Conservation (phyloP, 1,140 invertebrate species). For the Megalopta genalis region DNA sequence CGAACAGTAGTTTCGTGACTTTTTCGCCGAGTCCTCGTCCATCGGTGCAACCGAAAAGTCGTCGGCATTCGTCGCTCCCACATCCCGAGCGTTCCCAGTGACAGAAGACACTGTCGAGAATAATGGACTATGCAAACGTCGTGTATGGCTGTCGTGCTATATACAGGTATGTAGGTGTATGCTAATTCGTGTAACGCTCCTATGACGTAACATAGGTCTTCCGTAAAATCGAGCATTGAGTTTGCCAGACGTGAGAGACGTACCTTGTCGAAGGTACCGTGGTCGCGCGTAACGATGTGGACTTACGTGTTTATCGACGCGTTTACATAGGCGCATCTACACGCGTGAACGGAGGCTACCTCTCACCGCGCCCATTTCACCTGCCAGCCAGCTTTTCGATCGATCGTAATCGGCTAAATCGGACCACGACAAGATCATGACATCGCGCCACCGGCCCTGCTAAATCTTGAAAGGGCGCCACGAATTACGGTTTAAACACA, state of each 20-base stretch:
- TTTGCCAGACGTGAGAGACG: slow-evolving; percentile 54
- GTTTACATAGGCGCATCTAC: slow-evolving; percentile 60
- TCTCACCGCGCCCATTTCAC: slow-evolving; percentile 24
- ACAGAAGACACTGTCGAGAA: slow-evolving; percentile 3
- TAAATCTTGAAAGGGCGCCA: slow-evolving; percentile 49
- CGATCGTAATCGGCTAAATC: slow-evolving; percentile 42
- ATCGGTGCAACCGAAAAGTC: neutral
- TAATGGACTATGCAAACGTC: slow-evolving; percentile 13
- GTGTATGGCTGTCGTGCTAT: slow-evolving; percentile 4
- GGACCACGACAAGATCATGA: neutral
- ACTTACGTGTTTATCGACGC: slow-evolving; percentile 65
- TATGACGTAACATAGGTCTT: slow-evolving; percentile 46
- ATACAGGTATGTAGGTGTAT: slow-evolving; percentile 16
- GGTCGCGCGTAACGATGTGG: slow-evolving; percentile 65
- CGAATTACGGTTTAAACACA: slow-evolving; percentile 16
- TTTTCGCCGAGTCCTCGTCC: too few relatives aligned
- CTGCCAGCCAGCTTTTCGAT: slow-evolving; percentile 22
- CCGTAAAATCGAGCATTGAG: slow-evolving; percentile 56
- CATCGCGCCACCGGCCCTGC: slow-evolving; percentile 10
- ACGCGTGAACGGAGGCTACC: slow-evolving; percentile 36
- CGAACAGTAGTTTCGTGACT: too few relatives aligned
- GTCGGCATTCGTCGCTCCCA: neutral
- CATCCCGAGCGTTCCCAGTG: neutral
- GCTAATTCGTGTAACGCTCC: slow-evolving; percentile 39
- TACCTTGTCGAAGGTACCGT: slow-evolving; percentile 50